Evolutionary conservation across 2,888 invertebrate genomes (phyloP), one percentile per base, ranked within the genome.

Genomic region (Tinea semifulvella): DNA sequence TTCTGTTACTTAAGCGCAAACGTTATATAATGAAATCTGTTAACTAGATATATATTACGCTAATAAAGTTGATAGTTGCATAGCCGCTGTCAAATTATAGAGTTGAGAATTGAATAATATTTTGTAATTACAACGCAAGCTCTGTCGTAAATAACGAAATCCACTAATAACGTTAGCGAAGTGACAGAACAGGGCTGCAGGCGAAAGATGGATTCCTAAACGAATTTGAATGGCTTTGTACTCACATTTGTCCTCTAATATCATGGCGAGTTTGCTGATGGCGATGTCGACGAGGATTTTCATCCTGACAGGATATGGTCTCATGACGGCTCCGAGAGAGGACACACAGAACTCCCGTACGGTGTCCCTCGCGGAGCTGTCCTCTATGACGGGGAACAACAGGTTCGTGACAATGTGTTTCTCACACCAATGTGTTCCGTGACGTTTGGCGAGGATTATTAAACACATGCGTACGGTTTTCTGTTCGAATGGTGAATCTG

Each of bases 281-380:
- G 65, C 56, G 2, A 36, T 18, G 18, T 36, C 17, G 4, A 36
- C 18, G 7, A 77, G 64, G 10, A 76, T 61, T 54, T 66, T 74
- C 79, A 80, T 81, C 14, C 71, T 65, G 3, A 50, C 49, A 2
- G 79, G 76, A 48, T 68, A 82, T 0, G 82, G 81, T 50, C 72
- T 74, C 38, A 75, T 49, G 22, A 82, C 48, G 1, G 75, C 66
- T 3, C 81, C 80, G 45, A 81, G 52, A 47, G 73, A 48, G 5
- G 65, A 60, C 3, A 75, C 52, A 50, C 73, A 73, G 53, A 76
- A 79, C 45, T 53, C 52, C 51, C 63, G 72, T 13, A 60, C 56
- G 44, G 47, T 53, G 3, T 60, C 55, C 1, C 61, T 47, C 6
- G 55, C 48, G 11, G 53, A 52, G n/a, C 60, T 50, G 14, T 63